These are phyloP conservation scores for Drosophila limbata DNA, from an alignment of 2,888 invertebrate genomes.

Conservation along the genomic window DNA sequence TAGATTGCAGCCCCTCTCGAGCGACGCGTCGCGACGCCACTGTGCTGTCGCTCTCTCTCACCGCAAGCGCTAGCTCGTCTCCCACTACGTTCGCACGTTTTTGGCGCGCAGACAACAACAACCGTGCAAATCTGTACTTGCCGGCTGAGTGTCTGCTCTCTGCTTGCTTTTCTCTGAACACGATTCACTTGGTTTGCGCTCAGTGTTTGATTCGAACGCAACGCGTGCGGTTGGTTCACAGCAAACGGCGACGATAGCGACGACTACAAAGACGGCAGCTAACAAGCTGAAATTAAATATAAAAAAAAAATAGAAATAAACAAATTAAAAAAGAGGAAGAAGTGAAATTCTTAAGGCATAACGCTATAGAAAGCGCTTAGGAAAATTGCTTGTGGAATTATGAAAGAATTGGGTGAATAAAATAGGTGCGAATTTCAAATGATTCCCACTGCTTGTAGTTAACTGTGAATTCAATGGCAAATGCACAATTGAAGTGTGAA, in stretches of 20 bases:
- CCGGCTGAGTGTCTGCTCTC: slow-evolving; percentile 56
- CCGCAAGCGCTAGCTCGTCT: slow-evolving; percentile 10
- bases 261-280: slow-evolving; percentile 24
- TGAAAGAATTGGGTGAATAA: slow-evolving; percentile 69
- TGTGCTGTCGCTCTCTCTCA: slow-evolving; percentile 34
- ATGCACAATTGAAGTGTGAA: slow-evolving; percentile 11
- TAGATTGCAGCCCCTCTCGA: background rate
- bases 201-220: slow-evolving; percentile 61
- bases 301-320: slow-evolving; percentile 37
- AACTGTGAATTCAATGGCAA: slow-evolving; percentile 16
- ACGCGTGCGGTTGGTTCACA: slow-evolving; percentile 70
- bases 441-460: background rate
- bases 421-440: slow-evolving; percentile 10
- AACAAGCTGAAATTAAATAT: slow-evolving; percentile 45
- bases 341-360: slow-evolving; percentile 11
- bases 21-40: slow-evolving; percentile 44
- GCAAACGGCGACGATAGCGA: slow-evolving; percentile 16
- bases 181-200: slow-evolving; percentile 37
- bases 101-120: slow-evolving; percentile 69
- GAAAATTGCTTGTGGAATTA: slow-evolving; percentile 52
- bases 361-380: slow-evolving; percentile 27
- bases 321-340: slow-evolving; percentile 8
- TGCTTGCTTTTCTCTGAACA: slow-evolving; percentile 10
- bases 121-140: slow-evolving; percentile 43
- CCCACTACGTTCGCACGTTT: slow-evolving; percentile 44